Evolutionary conservation across 2,113 vertebrate species (phyloP).

Genomic region (Capreolus pygargus): DNA sequence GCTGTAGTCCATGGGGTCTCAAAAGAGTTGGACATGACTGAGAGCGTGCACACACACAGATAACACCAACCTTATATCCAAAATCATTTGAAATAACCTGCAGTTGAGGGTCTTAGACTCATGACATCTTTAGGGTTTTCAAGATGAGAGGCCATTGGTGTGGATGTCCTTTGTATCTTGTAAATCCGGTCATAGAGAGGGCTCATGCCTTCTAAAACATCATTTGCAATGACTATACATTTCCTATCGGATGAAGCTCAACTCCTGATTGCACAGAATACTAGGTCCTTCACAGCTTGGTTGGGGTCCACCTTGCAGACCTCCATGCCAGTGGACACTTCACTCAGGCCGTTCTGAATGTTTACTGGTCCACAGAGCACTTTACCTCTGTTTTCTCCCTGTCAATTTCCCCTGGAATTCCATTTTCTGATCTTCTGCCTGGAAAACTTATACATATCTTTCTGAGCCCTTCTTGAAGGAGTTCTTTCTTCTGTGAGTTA

Average conservation of each 20-base stretch:
- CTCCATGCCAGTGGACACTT: rapidly evolving
- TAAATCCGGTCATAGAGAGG: background rate
- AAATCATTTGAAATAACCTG: background rate
- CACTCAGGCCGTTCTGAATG: background rate
- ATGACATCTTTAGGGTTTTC: background rate
- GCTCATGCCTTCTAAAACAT: background rate
- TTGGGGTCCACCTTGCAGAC: background rate
- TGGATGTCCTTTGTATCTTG: background rate
- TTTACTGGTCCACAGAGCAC: background rate
- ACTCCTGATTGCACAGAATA: background rate
- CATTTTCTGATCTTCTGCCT: background rate
- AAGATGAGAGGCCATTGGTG: background rate
- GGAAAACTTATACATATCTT: background rate
- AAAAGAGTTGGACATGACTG: background rate
- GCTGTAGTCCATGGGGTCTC: background rate
- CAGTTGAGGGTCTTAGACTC: background rate
- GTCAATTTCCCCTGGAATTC: background rate
- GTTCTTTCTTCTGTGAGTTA: background rate
- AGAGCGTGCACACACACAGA: rapidly evolving
- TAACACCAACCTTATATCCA: background rate
- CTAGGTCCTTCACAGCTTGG: background rate
- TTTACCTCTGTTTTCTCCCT: background rate
- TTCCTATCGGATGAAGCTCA: background rate
- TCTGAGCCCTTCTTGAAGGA: background rate
- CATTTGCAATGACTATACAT: background rate